Evolutionary conservation across 2,888 invertebrate genomes (phyloP), one percentile per base, ranked within the genome.

Genomic region (Zhengitettix transpicula): DNA sequence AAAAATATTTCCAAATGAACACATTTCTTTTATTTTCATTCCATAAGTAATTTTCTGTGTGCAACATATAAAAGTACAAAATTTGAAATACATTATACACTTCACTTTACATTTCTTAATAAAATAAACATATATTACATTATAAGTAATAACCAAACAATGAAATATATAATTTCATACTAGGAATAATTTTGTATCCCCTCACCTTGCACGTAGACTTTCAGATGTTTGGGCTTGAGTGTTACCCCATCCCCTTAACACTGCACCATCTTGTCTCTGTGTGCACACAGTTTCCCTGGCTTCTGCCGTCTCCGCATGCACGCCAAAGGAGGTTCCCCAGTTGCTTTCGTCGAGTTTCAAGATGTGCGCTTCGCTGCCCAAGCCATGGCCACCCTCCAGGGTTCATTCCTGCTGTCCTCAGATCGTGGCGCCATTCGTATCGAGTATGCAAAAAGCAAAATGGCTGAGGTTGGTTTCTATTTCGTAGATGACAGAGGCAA

Each of bases 381-480:
- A 72, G 96, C 95, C 71, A 85, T 96, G 87, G 84, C 85, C 72
- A 84, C 89, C 71, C 86, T 98, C 71, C 96, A 98, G 78, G 97
- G 97, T 75, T 91, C 92, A 75, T 87, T 91, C 77, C 86, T 96
- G 72, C 86, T 94, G 75, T 93, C 94, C 76, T 95, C 95, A 68
- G 92, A 92, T 73, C 89, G 96, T 75, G 95, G 95, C 69, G 94
- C 95, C 73, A 94, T 98, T 76, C 88, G 96, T 76, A 95, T 98
- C 77, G 97, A 98, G 82, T 98, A 89, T 82, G 97, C 97, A 77
- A 92, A 94, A 81, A 93, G 90, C 79, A 96, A 96, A 85, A 95
- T 97, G 95, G 91, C 93, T 73, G 89, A 88, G 78, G 81, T 82
- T 67, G 66, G 65, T 65, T 60, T 56, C 17, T 28, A 28, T 28